phyloP scores from a whole-genome alignment of 1,140 invertebrate species.

The Cepaea nemoralis region DNA sequence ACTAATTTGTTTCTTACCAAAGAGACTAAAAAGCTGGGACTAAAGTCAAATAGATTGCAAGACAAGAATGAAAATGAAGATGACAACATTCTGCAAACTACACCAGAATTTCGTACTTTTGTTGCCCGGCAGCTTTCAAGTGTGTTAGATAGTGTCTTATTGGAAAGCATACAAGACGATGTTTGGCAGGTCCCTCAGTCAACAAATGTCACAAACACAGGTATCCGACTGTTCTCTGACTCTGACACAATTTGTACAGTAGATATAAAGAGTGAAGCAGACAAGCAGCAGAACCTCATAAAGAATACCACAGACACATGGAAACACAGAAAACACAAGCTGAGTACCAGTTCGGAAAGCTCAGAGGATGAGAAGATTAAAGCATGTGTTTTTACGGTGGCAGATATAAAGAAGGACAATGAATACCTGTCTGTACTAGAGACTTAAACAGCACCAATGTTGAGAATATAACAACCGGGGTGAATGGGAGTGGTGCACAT shows the following conservation, averaged over 20 bases:
- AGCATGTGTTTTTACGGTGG: conserved; percentile 14
- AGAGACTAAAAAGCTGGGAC: background rate
- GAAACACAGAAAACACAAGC: no score
- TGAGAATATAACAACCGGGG: background rate
- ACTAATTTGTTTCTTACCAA: background rate
- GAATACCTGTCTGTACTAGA: background rate
- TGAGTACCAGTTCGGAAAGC: no score
- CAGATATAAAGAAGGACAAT: conserved; percentile 26
- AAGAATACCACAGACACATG: no score
- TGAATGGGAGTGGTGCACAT: no score
- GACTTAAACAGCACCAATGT: conserved; percentile 15
- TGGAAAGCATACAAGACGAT: no score
- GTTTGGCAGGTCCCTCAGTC: no score
- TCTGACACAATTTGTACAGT: no score
- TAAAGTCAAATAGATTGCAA: background rate
- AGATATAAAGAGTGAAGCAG: no score
- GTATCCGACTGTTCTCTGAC: no score
- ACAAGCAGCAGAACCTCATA: no score
- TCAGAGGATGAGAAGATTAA: conserved; percentile 25
- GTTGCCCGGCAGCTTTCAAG: background rate
- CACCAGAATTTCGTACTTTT: background rate
- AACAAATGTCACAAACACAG: no score
- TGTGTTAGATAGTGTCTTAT: background rate
- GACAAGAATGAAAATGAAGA: conserved; percentile 2
- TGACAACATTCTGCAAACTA: background rate